Evolutionary conservation across 2,113 vertebrate species (phyloP), one percentile per base, ranked within the genome.

Genomic region (Seriola quinqueradiata): DNA sequence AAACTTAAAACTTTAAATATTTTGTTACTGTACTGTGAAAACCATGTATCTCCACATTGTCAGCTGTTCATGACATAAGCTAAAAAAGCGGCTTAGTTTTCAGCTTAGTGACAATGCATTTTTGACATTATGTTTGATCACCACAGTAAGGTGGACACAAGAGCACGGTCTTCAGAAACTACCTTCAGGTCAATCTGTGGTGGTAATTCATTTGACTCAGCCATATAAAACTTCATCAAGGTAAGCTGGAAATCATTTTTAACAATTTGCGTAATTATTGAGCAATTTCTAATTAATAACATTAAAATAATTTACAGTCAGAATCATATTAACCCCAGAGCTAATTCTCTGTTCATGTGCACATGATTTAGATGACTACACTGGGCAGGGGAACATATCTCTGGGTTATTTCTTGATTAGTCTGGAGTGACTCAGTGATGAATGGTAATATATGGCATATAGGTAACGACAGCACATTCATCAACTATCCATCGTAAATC

Each of bases 401-500:
- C 80, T 75, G 75, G 74, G 72, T 86, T 42, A 85, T 60, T 85
- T 79, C 87, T 86, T 84, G 67, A 88, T 84, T 84, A 86, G 70
- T 69, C 75, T 72, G 59, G 52, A 57, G 81, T 59, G 61, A 85
- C 36, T 79, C 69, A 44, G 28, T 86, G 70, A 90, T 81, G 68
- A 79, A 87, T 79, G 73, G 67, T 42, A 57, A 48, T 77, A 73
- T 63, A 19, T 38, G 36, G 59, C n/a, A 52, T 77, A 54, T 13
- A 34, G 44, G 70, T 59, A 79, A 86, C 69, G 73, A 65, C 81
- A 71, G 57, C 54, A 64, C 67, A 71, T 75, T 50, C 54, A 75
- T 86, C 83, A 78, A 36, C 36, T 63, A 79, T 66, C 77, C 55
- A 73, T 81, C 71, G 79, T 73, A 59, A 77, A 85, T 90, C 79